Conservation (phyloP, 2,113 vertebrate species). For the Okapia johnstoni region DNA sequence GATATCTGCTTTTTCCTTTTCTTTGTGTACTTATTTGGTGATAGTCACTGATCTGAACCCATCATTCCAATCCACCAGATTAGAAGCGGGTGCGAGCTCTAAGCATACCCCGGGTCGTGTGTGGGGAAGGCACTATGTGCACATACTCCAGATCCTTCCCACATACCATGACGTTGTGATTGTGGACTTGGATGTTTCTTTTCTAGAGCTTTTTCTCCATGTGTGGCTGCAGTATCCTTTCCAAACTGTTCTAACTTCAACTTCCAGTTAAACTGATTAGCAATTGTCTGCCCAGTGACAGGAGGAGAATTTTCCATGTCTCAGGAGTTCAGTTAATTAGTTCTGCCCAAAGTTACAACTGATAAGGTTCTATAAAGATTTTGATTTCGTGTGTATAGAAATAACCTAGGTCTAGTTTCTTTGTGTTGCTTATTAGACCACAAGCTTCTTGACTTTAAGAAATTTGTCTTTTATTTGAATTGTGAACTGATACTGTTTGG, state of each 20-base stretch:
- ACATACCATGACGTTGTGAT: not conserved
- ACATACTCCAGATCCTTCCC: not conserved
- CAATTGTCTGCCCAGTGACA: not conserved
- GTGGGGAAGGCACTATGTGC: not conserved
- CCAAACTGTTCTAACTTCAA: constrained; percentile 5
- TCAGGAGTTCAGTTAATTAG: constrained; percentile 30
- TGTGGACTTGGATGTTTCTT: not conserved
- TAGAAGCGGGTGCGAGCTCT: not conserved
- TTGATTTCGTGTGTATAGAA: not conserved
- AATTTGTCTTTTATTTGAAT: constrained; percentile 27
- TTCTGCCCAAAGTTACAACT: constrained; percentile 24
- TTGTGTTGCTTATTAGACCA: not conserved
- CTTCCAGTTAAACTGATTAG: constrained; percentile 18
- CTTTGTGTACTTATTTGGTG: not conserved
- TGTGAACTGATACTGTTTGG: not conserved
- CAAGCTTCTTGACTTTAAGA: not conserved
- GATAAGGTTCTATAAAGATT: not conserved
- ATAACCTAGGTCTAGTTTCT: not conserved
- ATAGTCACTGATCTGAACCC: not conserved
- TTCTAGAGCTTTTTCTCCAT: not conserved
- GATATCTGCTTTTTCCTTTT: not conserved
- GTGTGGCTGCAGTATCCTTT: not conserved
- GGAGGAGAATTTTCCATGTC: constrained; percentile 32
- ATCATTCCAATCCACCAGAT: not conserved
- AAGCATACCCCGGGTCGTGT: not conserved